These are phyloP conservation scores for Odocoileus virginianus DNA, from an alignment of 2,113 vertebrate genomes.

Conservation along the genomic window DNA sequence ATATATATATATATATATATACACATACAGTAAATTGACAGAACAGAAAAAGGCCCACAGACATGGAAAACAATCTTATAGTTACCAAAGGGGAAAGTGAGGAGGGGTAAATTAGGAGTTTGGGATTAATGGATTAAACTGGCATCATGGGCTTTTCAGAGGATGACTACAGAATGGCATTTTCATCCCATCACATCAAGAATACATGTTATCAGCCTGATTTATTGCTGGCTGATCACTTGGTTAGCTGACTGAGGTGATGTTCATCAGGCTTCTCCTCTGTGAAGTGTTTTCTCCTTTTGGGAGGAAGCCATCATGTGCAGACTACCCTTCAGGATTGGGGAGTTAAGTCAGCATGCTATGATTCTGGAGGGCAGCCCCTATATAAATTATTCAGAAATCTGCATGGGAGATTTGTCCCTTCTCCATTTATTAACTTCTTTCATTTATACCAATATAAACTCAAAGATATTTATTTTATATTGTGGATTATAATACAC, in stretches of 20 bases:
- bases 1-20: too few species aligned
- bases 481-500: not conserved
- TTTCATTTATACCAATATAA: not conserved
- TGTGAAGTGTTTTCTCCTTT: not conserved
- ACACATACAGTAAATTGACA: not conserved
- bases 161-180: not conserved
- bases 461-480: not conserved
- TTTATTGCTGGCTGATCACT: not conserved
- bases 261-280: not conserved
- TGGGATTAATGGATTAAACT: not conserved
- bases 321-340: too few species aligned
- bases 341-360: not conserved
- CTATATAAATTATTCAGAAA: not conserved
- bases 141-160: not conserved
- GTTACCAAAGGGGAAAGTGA: not conserved
- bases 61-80: not conserved
- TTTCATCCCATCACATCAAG: not conserved
- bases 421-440: not conserved
- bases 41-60: not conserved
- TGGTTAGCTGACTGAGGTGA: not conserved
- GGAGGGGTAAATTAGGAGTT: not conserved
- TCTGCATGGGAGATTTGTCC: not conserved
- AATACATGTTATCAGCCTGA: not conserved
- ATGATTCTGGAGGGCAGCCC: not conserved
- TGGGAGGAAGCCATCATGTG: not conserved